phyloP scores from a whole-genome alignment of 2,113 vertebrate genomes.

The Tyto alba region DNA sequence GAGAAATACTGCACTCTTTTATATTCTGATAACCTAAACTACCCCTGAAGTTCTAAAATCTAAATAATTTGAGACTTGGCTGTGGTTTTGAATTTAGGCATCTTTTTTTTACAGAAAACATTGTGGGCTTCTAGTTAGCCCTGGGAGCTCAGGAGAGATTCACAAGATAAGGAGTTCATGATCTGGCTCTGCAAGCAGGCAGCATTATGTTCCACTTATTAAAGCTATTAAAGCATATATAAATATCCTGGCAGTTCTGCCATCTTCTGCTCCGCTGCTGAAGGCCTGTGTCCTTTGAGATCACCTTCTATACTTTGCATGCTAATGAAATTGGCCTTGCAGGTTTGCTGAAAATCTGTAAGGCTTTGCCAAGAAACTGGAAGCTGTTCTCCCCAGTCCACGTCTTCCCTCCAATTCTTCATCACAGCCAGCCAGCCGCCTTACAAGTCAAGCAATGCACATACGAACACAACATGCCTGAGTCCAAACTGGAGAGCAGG shows the following conservation, averaged over 20 bases:
- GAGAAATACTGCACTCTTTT: not conserved
- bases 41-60: not conserved
- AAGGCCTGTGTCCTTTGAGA: not conserved
- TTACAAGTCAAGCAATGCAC: not conserved
- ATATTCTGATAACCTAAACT: not conserved
- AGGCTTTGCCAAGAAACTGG: not conserved
- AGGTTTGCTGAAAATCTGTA: not conserved
- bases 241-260: not conserved
- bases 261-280: not conserved
- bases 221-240: not conserved
- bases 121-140: not conserved
- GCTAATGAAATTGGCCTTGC: not conserved
- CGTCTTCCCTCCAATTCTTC: not conserved
- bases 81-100: not conserved
- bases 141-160: not conserved
- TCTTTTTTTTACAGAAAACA: not conserved
- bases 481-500: not conserved
- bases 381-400: not conserved
- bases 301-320: not conserved
- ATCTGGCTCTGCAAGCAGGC: not conserved
- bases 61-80: not conserved
- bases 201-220: not conserved
- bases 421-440: not conserved
- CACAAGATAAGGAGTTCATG: not conserved
- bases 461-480: not conserved